These are phyloP conservation scores for Heliocidaris erythrogramma DNA, from an alignment of 35 echinoderm and acorn worm species.

Conservation along the genomic window DNA sequence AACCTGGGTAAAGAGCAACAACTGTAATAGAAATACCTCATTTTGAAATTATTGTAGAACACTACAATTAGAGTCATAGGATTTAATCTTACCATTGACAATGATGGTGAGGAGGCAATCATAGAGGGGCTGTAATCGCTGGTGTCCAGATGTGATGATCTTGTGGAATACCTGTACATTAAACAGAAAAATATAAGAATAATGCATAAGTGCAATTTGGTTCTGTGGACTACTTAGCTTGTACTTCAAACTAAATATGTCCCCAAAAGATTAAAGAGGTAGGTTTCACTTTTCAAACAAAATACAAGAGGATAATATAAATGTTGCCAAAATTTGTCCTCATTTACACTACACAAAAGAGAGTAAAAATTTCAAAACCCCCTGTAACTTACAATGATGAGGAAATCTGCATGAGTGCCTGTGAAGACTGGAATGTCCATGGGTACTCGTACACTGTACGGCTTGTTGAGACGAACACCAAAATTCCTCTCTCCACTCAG, in stretches of 20 bases:
- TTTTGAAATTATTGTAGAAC: no score
- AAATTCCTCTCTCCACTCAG: constrained; percentile 98
- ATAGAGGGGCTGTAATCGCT: constrained; percentile 90
- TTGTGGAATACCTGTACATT: constrained; percentile 91
- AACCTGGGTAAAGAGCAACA: no score
- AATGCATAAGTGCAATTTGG: neutral
- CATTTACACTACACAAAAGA: no score
- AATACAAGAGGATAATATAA: no score
- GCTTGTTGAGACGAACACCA: constrained; percentile 97
- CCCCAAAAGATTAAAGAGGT: neutral
- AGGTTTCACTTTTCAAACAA: neutral
- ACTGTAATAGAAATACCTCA: no score
- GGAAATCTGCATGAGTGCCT: constrained; percentile 97
- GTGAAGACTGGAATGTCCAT: constrained; percentile 99
- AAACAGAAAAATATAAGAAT: neutral
- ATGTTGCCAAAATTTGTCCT: no score
- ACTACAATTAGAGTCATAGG: no score
- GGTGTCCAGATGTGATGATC: constrained; percentile 97
- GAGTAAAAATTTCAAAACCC: no score
- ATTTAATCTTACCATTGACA: constrained; percentile 84
- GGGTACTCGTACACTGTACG: constrained; percentile 96
- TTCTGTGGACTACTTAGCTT: neutral
- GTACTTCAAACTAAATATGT: neutral
- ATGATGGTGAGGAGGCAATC: constrained; percentile 98
- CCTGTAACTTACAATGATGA: constrained; percentile 86